These are phyloP conservation scores for Oscheius onirici DNA, from an alignment of 2,888 invertebrate genomes.

Conservation along the genomic window DNA sequence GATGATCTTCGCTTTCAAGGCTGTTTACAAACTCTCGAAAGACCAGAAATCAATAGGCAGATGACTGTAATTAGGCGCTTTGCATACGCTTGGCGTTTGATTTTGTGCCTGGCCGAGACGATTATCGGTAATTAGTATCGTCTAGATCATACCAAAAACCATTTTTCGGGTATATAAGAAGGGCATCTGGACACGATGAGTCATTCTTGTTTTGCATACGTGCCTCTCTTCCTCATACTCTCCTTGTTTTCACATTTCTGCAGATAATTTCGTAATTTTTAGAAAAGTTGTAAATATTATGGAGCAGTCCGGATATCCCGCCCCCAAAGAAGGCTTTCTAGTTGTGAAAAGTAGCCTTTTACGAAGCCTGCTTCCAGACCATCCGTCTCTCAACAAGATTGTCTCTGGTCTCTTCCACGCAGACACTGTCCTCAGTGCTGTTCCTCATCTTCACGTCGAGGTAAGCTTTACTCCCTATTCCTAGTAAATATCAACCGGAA, in stretches of 20 bases:
- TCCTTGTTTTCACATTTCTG: background rate
- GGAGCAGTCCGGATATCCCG: background rate
- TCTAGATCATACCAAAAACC: conserved; percentile 8
- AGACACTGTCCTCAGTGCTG: conserved; percentile 40
- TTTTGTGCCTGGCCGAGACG: background rate
- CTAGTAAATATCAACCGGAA: background rate
- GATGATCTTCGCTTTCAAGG: background rate
- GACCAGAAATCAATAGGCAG: conserved; percentile 2
- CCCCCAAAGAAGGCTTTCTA: conserved; percentile 14
- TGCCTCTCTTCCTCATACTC: background rate
- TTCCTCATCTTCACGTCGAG: conserved; percentile 44
- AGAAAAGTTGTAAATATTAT: conserved; percentile 7
- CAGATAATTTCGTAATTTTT: conserved; percentile 3
- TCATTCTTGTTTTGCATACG: too few relatives aligned
- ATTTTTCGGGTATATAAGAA: conserved; percentile 1
- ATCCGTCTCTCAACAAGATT: conserved; percentile 53
- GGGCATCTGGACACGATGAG: background rate
- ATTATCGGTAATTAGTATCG: background rate
- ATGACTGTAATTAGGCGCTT: background rate
- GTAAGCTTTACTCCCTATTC: conserved; percentile 17
- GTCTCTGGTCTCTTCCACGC: conserved; percentile 47
- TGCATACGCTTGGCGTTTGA: background rate
- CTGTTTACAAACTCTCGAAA: background rate
- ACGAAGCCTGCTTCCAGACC: conserved; percentile 38
- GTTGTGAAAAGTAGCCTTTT: background rate